Evolutionary conservation across 2,797 vertebrate species (phyloP).

Genomic region (Mycteria americana): DNA sequence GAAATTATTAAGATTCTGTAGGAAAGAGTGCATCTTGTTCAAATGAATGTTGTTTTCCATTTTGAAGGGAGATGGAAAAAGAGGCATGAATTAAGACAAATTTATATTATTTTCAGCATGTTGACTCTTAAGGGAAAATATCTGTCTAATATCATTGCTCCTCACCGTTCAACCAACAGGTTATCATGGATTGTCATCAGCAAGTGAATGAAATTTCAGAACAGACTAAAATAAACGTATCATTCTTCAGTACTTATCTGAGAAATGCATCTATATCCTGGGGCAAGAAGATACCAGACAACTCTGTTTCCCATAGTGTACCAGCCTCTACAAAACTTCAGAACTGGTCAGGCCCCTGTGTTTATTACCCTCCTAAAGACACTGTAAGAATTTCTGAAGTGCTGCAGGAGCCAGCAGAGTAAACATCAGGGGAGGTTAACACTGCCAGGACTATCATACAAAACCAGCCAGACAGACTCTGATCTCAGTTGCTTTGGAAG

Average conservation of each 20-base stretch:
- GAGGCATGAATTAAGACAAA: neutral
- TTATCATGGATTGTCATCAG: neutral
- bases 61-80: neutral
- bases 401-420: neutral
- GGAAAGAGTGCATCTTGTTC: neutral
- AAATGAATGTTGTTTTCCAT: neutral
- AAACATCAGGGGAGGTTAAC: neutral
- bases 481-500: conserved; percentile 27
- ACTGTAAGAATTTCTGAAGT: neutral
- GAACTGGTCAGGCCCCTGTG: neutral
- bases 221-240: neutral
- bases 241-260: neutral
- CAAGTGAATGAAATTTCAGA: neutral
- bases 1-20: neutral
- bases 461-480: conserved; percentile 1
- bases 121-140: neutral
- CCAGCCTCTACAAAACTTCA: neutral
- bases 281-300: neutral
- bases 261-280: neutral
- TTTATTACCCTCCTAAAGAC: neutral
- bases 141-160: neutral
- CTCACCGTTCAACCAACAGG: neutral
- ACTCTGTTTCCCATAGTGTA: neutral
- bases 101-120: neutral
- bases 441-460: neutral